Conservation (phyloP, 2,888 invertebrate genomes). For the Aphodius granarius region DNA sequence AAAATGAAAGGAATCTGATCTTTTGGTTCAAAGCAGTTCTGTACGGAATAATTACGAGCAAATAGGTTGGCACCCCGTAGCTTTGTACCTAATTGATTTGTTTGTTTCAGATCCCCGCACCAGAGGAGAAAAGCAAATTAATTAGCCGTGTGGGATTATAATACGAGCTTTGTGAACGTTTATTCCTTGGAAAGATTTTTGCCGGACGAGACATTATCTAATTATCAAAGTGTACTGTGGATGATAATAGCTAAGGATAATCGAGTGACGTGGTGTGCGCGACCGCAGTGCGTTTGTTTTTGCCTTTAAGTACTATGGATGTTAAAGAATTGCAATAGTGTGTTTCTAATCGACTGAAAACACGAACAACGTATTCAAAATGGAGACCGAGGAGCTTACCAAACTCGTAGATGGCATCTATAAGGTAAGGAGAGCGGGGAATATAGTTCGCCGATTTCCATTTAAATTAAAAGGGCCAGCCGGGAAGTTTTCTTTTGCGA, state of each 20-base stretch:
- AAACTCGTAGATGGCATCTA: slow-evolving; percentile 90
- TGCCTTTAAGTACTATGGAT: slow-evolving; percentile 33
- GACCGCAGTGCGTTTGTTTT: neutral
- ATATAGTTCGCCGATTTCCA: slow-evolving; percentile 16
- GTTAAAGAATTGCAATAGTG: slow-evolving; percentile 44
- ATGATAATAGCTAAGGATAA: neutral
- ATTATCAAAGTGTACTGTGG: neutral
- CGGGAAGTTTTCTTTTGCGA: slow-evolving; percentile 12
- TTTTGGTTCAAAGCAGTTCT: neutral
- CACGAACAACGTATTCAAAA: slow-evolving; percentile 37
- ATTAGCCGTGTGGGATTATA: neutral
- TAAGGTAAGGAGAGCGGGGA: slow-evolving; percentile 64
- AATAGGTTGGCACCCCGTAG: neutral
- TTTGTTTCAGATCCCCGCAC: neutral
- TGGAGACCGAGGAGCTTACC: slow-evolving; percentile 89
- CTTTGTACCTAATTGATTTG: neutral
- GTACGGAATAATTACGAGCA: neutral
- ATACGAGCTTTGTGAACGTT: neutral
- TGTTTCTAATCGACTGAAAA: slow-evolving; percentile 14
- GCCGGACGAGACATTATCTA: neutral
- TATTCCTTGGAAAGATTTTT: neutral
- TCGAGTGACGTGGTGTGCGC: neutral
- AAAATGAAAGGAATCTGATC: neutral
- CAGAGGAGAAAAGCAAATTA: neutral
- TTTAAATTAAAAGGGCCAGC: slow-evolving; percentile 22